Conservation (phyloP, 2,113 vertebrate species). For the Caretta caretta region DNA sequence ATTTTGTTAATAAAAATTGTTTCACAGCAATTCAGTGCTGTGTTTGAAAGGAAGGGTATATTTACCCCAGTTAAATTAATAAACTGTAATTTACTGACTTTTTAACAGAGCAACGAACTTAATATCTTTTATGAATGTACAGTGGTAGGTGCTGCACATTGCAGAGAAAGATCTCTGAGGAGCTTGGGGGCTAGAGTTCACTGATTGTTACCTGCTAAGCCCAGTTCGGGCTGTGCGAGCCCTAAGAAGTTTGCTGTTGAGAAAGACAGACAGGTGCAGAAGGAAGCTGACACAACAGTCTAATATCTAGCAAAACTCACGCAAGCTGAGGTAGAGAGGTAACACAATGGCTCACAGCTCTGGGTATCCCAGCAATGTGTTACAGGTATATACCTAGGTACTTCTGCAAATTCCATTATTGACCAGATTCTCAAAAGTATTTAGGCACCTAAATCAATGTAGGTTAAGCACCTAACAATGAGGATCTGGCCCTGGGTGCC, state of each 20-base stretch:
- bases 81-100: background rate
- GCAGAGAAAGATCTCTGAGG: background rate
- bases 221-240: too few species aligned
- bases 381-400: too few species aligned
- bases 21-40: background rate
- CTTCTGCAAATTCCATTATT: background rate
- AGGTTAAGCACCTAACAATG: background rate
- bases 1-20: background rate
- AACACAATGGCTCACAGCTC: too few species aligned
- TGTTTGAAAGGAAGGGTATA: background rate
- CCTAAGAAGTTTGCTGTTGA: too few species aligned
- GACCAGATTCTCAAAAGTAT: background rate
- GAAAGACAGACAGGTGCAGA: too few species aligned
- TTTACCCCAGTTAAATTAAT: background rate
- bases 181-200: background rate
- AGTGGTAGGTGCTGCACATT: background rate
- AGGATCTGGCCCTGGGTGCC: background rate
- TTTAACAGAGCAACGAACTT: background rate
- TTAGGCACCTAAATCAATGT: background rate
- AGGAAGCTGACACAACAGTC: too few species aligned
- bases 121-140: background rate
- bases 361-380: too few species aligned
- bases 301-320: too few species aligned
- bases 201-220: background rate
- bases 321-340: too few species aligned